These are phyloP conservation scores for Manduca sexta DNA, from an alignment of 1,140 invertebrate species.

Conservation along the genomic window DNA sequence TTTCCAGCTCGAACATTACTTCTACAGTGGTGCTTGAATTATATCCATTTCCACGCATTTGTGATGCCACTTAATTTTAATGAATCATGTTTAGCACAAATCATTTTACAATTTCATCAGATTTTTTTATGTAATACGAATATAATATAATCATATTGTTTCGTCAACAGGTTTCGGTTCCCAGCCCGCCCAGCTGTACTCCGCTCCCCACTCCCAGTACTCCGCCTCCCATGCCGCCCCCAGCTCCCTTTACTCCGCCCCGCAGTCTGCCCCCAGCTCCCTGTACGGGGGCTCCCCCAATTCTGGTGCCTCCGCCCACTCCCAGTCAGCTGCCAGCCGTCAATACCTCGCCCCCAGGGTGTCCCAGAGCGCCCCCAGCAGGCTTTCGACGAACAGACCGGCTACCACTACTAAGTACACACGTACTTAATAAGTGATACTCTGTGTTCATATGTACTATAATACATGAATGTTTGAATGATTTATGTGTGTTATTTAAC, in stretches of 20 bases:
- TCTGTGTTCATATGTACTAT: constrained; percentile 13
- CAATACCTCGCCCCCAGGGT: constrained; percentile 51
- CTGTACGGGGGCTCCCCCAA: constrained; percentile 2
- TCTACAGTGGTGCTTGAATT: too few relatives aligned
- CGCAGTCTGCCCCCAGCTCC: neutral
- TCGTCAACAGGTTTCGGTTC: constrained; percentile 7
- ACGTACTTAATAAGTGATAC: neutral
- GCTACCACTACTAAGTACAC: constrained; percentile 47
- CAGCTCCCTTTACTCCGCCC: neutral
- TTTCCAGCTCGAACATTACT: too few relatives aligned
- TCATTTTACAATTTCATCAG: too few relatives aligned
- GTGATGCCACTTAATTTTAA: too few relatives aligned
- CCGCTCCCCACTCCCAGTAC: neutral
- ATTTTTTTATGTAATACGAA: too few relatives aligned
- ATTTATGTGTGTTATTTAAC: too few relatives aligned
- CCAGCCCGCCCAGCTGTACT: neutral
- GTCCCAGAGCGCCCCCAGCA: constrained; percentile 47
- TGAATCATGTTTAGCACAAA: too few relatives aligned
- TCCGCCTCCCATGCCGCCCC: neutral
- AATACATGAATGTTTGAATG: too few relatives aligned
- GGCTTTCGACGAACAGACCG: constrained; percentile 53
- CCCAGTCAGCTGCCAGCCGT: constrained; percentile 29
- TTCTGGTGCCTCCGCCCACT: neutral
- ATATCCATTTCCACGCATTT: too few relatives aligned
- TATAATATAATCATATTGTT: too few relatives aligned